phyloP scores from a whole-genome alignment of 2,113 vertebrate species.

The Hystrix brachyura region DNA sequence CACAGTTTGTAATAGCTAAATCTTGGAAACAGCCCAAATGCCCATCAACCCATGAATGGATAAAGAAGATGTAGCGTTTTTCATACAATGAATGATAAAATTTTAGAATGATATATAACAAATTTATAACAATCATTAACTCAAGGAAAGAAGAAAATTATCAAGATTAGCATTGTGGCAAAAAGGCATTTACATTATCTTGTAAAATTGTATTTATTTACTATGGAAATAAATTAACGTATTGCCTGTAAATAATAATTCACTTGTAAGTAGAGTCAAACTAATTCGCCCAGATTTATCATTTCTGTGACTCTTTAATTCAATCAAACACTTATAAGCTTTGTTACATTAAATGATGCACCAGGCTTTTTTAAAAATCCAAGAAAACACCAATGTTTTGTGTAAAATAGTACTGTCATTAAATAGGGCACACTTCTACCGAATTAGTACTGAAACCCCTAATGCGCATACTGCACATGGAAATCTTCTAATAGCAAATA shows the following conservation, averaged over 20 bases:
- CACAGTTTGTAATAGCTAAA: too few relatives aligned
- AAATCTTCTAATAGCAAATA: not conserved
- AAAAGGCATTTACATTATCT: not conserved
- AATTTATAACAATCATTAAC: not conserved
- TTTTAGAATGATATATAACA: not conserved
- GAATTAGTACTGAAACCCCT: not conserved
- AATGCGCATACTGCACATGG: not conserved
- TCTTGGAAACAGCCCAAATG: too few relatives aligned
- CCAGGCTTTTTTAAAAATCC: not conserved
- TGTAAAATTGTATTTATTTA: constrained; percentile 15
- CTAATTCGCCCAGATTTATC: constrained; percentile 5
- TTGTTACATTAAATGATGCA: constrained; percentile 6
- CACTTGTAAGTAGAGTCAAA: not conserved
- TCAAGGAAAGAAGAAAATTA: not conserved
- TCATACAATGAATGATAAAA: not conserved
- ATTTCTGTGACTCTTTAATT: not conserved
- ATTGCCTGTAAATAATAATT: not conserved
- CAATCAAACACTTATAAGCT: not conserved
- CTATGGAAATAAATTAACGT: not conserved
- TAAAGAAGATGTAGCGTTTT: too few relatives aligned
- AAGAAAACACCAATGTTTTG: not conserved
- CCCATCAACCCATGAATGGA: too few relatives aligned
- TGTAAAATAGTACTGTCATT: not conserved
- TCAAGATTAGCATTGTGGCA: not conserved
- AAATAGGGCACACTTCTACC: not conserved